Evolutionary conservation across 2,888 invertebrate species (phyloP), one percentile per base, ranked within the genome.

Genomic region (Hyposoter didymator): DNA sequence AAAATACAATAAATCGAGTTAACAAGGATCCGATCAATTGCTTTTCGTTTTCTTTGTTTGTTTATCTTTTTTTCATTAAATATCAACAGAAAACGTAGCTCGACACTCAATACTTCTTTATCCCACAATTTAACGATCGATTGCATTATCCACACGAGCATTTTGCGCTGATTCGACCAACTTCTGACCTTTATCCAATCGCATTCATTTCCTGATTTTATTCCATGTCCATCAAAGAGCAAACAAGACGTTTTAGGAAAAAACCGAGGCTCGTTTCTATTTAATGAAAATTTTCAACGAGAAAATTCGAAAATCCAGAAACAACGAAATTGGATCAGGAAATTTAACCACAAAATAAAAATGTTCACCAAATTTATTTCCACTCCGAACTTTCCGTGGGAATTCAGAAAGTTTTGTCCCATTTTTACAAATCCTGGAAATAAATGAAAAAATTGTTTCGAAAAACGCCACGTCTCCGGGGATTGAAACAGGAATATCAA

Each of bases 1-100:
- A 64, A 79, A 79, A 75, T 62, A 64, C 43, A 43, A 32, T 75
- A 49, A 72, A 80, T 43, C 62, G 17, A 47, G 59, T 10, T n/a
- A 43, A 28, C 35, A 32, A 69, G 45, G 59, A 69, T 55, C 12
- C 6, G 52, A 43, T 47, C 2, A 17, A 62, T 72, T 62, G 66
- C 28, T 66, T 64, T 49, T 52, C 52, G 14, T 49, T 32, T 7
- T 55, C 0, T 10, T 35, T 52, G 0, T 35, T 64, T 49, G 4
- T 47, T 35, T 47, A 52, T 47, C 19, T n/a, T 35, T 22, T 47
- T 22, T 22, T 14, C 14, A 0, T 12, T n/a, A 70, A n/a, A 52
- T 4, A 39, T 17, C 22, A 55, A 17, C 22, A 22, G 22, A 19
- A 43, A 73, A 45, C 19, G 47, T 69, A 17, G 47, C 69, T 49